A percentile compares a stretch with the other conserved stretches of the same genome.
These are phyloP conservation scores for Pachycephala philippinensis DNA, from an alignment of 2,113 vertebrate genomes.

Conservation along the genomic window DNA sequence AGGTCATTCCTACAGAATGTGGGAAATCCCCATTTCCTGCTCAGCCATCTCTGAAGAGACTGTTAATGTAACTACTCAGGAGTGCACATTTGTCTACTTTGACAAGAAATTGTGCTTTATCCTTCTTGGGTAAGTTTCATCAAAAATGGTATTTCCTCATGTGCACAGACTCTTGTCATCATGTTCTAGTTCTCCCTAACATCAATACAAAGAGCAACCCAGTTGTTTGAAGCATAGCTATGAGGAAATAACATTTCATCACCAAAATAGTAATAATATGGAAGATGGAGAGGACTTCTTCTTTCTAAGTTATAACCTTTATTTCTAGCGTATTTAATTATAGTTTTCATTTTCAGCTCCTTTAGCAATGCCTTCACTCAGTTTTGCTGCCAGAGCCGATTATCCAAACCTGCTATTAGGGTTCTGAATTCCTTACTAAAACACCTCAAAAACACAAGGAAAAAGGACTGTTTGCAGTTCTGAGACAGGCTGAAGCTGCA, in stretches of 20 bases:
- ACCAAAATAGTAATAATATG: not conserved
- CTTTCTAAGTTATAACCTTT: not conserved
- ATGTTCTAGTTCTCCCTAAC: not conserved
- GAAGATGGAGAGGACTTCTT: not conserved
- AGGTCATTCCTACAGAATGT: not conserved
- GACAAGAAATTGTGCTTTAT: not conserved
- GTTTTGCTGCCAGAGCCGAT: not conserved
- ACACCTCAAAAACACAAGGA: not conserved
- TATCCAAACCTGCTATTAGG: not conserved
- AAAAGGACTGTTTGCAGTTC: not conserved
- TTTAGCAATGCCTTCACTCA: not conserved
- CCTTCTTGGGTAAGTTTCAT: not conserved
- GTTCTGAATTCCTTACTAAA: not conserved
- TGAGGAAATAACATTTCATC: not conserved
- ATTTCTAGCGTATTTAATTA: not conserved
- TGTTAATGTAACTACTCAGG: not conserved
- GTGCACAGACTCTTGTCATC: not conserved
- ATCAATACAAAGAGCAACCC: not conserved
- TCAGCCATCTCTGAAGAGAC: not conserved
- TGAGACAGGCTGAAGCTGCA: not conserved
- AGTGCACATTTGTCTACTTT: not conserved
- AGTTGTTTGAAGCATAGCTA: not conserved
- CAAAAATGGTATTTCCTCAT: not conserved
- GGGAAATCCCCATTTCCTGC: not conserved
- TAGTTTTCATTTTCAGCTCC: not conserved